These are phyloP conservation scores for Drosophila meridionalis DNA, from an alignment of 2,888 invertebrate species.

Conservation along the genomic window DNA sequence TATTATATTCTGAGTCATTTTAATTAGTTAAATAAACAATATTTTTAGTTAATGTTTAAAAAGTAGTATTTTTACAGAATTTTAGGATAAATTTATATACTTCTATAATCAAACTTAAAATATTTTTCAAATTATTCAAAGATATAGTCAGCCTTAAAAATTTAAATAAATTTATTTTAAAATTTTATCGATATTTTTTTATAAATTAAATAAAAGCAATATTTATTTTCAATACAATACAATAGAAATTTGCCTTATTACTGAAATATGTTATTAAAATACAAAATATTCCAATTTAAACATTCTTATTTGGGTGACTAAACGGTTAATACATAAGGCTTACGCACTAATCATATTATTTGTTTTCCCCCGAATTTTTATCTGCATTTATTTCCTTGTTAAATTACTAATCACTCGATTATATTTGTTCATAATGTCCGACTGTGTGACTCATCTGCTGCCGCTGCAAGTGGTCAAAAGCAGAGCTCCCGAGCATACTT, in stretches of 20 bases:
- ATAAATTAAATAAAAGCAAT: too few relatives aligned
- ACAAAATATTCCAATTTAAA: not conserved
- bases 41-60: too few relatives aligned
- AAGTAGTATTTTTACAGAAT: too few relatives aligned
- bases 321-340: not conserved
- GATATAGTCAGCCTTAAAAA: too few relatives aligned
- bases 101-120: too few relatives aligned
- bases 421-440: not conserved
- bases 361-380: not conserved
- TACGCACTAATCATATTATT: not conserved
- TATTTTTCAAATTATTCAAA: too few relatives aligned
- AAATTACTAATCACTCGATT: constrained; percentile 8
- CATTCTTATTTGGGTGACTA: not conserved
- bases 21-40: too few relatives aligned
- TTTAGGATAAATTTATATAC: too few relatives aligned
- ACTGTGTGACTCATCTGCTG: not conserved
- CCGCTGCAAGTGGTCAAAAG: constrained; percentile 6
- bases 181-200: too few relatives aligned
- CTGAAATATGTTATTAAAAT: not conserved
- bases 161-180: too few relatives aligned
- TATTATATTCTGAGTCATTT: too few relatives aligned
- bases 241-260: not conserved
- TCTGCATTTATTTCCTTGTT: not conserved
- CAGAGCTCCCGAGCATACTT: not conserved
- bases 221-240: too few relatives aligned